Evolutionary conservation across 2,113 vertebrate species (phyloP), one percentile per base, ranked within the genome.

Genomic region (Coryphaenoides rupestris): DNA sequence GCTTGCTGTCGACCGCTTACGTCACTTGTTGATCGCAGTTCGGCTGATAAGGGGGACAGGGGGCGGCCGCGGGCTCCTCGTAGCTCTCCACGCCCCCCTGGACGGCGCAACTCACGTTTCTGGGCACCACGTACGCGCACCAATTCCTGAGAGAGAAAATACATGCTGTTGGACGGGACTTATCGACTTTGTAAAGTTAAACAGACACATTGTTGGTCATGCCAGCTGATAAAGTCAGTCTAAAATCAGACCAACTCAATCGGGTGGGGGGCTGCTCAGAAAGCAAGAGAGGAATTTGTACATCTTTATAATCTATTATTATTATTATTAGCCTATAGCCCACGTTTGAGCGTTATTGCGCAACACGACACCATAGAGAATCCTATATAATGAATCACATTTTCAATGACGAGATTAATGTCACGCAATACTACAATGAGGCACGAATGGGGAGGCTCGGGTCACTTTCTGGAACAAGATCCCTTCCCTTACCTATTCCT

Each of bases 91-190:
- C 90, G 62, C 93, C 91, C 68, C 93, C 95, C 81, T 93, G 91
- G 81, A 98, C 96, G 0, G 93, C 89, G 83, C 96, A 98, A 83
- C 91, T 98, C 85, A 97, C 94, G 72, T 98, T 98, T 90, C 84
- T 97, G 74, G 91, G 93, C 80, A 98, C 94, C 4, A 99, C 92
- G 81, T 93, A 93, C 64, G 97, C 97, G 76, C 97, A 99, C 95
- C 96, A 96, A 88, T 98, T 98, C 87, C 96, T 99, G 86, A 5
- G 52, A 49, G 52, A 63, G 63, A 46, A 55, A 64, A 72, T 23
- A 54, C 21, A 63, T n/a, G n/a, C 40, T 63, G 33, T 21, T 49
- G 45, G 33, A 21, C 54, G 53, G 24, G 61, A 56, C 73, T 73
- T 75, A 78, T 86, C 80, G 63, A 62, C 62, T 73, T 24, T 63